Conservation (phyloP, 2,888 invertebrate genomes). For the Mesorhabditis belari region DNA sequence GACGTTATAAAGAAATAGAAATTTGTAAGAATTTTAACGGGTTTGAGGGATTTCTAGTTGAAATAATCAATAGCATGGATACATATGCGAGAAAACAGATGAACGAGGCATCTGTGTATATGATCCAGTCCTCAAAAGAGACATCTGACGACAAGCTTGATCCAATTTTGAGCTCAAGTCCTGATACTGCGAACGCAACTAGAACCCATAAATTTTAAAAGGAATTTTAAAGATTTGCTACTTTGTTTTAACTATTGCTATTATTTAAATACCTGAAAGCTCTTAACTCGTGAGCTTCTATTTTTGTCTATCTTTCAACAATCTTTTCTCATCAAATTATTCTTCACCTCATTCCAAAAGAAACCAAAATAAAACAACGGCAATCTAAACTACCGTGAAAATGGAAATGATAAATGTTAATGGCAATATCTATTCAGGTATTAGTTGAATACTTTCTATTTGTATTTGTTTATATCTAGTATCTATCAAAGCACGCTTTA, state of each 20-base stretch:
- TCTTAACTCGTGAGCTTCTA: background rate
- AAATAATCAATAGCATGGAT: conserved; percentile 52
- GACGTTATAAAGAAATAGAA: too few species aligned
- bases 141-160: conserved; percentile 50
- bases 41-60: too few species aligned
- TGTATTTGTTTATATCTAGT: too few species aligned
- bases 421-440: too few species aligned
- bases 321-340: too few species aligned
- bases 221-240: background rate
- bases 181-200: conserved; percentile 49
- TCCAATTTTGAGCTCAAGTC: conserved; percentile 46
- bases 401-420: too few species aligned
- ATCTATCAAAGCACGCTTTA: too few species aligned
- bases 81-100: conserved; percentile 50
- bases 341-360: background rate
- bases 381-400: too few species aligned
- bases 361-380: too few species aligned
- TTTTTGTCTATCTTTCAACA: too few species aligned
- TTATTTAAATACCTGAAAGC: background rate
- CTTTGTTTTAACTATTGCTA: background rate
- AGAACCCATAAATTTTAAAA: conserved; percentile 11
- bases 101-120: conserved; percentile 38
- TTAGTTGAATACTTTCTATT: too few species aligned
- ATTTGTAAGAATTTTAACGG: too few species aligned
- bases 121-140: conserved; percentile 47